These are phyloP conservation scores for Acrobasis repandana DNA, from an alignment of 2,888 invertebrate genomes.

Conservation along the genomic window DNA sequence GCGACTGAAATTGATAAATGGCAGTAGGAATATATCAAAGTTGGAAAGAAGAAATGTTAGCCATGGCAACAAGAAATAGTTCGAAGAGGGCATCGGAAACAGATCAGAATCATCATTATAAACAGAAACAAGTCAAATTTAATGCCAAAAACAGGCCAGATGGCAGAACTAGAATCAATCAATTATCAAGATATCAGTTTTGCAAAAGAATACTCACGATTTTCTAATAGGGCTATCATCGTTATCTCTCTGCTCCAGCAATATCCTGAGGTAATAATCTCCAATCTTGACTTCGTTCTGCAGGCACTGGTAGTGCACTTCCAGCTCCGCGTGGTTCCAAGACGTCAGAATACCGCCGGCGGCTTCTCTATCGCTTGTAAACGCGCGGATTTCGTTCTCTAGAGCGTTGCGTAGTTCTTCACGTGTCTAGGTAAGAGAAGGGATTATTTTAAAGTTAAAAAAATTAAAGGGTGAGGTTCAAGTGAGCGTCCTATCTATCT, in stretches of 20 bases:
- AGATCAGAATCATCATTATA: background rate
- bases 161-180: too few relatives aligned
- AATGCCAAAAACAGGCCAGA: too few relatives aligned
- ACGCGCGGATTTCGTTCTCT: constrained; percentile 95
- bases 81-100: too few relatives aligned
- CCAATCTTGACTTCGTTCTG: constrained; percentile 99
- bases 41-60: too few relatives aligned
- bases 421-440: constrained; percentile 85
- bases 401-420: constrained; percentile 96
- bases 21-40: too few relatives aligned
- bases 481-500: too few relatives aligned
- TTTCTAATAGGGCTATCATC: constrained; percentile 94
- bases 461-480: too few relatives aligned
- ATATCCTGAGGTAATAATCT: constrained; percentile 97
- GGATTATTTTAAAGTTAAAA: background rate
- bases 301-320: constrained; percentile 96
- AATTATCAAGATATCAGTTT: too few relatives aligned
- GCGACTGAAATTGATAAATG: too few relatives aligned
- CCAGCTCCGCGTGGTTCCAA: constrained; percentile 99
- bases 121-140: too few relatives aligned
- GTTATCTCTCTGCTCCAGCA: constrained; percentile 95
- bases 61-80: too few relatives aligned
- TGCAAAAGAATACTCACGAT: constrained; percentile 86
- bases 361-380: constrained; percentile 94
- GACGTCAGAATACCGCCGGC: constrained; percentile 92